Percentiles rank a stretch among this genome's conserved stretches.
Evolutionary conservation across 2,797 vertebrate genomes (phyloP).

Genomic region (Sebastes glaucus): DNA sequence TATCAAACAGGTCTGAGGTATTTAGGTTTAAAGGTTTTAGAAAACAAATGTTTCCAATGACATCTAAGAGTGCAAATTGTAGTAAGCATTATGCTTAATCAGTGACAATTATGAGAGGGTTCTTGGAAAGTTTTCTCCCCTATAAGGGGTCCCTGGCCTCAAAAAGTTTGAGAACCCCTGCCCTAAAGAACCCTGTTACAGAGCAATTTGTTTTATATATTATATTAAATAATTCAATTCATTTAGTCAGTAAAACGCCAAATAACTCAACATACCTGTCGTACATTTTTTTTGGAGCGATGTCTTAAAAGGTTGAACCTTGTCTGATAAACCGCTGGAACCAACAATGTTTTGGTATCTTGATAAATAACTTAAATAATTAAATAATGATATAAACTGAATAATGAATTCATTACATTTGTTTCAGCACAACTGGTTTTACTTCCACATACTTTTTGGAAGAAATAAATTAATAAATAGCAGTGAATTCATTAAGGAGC

Average conservation of each 20-base stretch:
- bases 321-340: neutral
- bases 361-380: constrained; percentile 4
- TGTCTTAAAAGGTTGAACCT: neutral
- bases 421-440: constrained; percentile 17
- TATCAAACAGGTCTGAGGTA: too few species aligned
- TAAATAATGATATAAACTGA: constrained; percentile 19
- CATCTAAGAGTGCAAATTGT: too few species aligned
- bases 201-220: neutral
- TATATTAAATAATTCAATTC: neutral
- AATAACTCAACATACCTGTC: neutral
- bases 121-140: too few species aligned
- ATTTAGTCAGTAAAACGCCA: neutral
- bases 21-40: too few species aligned
- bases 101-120: too few species aligned
- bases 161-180: too few species aligned
- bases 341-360: neutral
- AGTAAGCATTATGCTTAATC: too few species aligned
- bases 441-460: neutral
- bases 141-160: too few species aligned
- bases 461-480: constrained; percentile 3
- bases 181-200: too few species aligned
- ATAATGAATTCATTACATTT: constrained; percentile 11
- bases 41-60: too few species aligned
- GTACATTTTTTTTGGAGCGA: neutral
- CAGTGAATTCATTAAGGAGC: constrained; percentile 15